These are phyloP conservation scores for Steinernema scapterisci DNA, from an alignment of 2,888 invertebrate species.

Conservation along the genomic window DNA sequence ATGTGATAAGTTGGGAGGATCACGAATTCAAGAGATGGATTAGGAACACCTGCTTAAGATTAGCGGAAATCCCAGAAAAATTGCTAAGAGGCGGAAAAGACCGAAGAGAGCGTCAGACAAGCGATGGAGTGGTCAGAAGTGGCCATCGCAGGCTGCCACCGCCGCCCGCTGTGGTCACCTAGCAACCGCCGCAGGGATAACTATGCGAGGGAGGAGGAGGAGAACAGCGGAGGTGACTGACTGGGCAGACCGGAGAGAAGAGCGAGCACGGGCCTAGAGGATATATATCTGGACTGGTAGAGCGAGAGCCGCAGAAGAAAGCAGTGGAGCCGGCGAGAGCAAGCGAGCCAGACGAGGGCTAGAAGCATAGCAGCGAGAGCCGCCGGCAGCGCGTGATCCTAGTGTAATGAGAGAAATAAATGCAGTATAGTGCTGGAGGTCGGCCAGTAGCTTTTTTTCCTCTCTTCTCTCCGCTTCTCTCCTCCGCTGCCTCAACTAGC, in stretches of 20 bases:
- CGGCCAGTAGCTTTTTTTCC: slow-evolving; percentile 29
- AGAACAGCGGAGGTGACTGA: not conserved
- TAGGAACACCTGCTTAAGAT: no score
- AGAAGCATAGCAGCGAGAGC: not conserved
- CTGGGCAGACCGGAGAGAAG: not conserved
- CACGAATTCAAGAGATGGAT: no score
- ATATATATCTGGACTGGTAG: not conserved
- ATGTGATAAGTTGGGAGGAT: no score
- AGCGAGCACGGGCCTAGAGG: not conserved
- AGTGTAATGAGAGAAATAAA: slow-evolving; percentile 32
- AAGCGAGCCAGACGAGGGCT: slow-evolving; percentile 8
- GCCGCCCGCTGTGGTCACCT: not conserved
- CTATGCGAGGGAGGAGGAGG: not conserved
- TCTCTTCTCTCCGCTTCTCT: slow-evolving; percentile 2
- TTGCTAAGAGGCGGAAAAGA: no score
- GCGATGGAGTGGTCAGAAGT: no score
- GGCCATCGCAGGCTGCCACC: not conserved
- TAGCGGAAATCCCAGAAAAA: no score
- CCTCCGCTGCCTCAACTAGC: slow-evolving; percentile 24
- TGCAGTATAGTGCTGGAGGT: slow-evolving; percentile 29
- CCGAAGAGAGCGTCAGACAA: no score
- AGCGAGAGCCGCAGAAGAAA: not conserved
- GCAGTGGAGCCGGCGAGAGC: no score
- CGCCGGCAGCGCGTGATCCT: slow-evolving; percentile 14
- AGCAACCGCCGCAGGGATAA: slow-evolving; percentile 6